Conservation (phyloP, 2,113 vertebrate genomes). For the Sclerurus mexicanus region DNA sequence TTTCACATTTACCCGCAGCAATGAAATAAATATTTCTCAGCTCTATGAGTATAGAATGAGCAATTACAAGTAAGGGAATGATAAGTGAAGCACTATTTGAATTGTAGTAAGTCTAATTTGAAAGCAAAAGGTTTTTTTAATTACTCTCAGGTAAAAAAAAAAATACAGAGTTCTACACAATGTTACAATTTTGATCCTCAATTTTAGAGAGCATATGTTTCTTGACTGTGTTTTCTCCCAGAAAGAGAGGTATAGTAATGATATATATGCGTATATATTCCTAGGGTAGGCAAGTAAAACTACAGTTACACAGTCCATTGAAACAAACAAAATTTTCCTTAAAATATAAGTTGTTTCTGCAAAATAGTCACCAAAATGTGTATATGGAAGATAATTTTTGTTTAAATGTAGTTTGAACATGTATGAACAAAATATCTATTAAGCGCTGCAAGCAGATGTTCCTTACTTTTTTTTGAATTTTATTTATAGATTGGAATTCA, state of each 20-base stretch:
- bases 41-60: not conserved
- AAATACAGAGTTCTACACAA: not conserved
- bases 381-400: not conserved
- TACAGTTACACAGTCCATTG: not conserved
- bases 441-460: not conserved
- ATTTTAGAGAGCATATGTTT: not conserved
- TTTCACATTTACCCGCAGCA: not conserved
- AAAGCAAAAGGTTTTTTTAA: not conserved
- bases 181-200: not conserved
- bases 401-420: not conserved
- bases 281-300: not conserved
- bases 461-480: not conserved
- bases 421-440: not conserved
- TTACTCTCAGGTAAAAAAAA: not conserved
- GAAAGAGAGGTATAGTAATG: not conserved
- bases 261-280: not conserved
- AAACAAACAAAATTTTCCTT: not conserved
- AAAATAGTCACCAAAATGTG: not conserved
- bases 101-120: not conserved
- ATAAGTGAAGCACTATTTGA: not conserved
- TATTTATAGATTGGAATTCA: not conserved
- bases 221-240: not conserved
- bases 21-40: not conserved
- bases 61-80: not conserved
- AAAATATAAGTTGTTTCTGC: not conserved